phyloP scores from a whole-genome alignment of 1,140 invertebrate genomes.

The Euura saliciscinereae region DNA sequence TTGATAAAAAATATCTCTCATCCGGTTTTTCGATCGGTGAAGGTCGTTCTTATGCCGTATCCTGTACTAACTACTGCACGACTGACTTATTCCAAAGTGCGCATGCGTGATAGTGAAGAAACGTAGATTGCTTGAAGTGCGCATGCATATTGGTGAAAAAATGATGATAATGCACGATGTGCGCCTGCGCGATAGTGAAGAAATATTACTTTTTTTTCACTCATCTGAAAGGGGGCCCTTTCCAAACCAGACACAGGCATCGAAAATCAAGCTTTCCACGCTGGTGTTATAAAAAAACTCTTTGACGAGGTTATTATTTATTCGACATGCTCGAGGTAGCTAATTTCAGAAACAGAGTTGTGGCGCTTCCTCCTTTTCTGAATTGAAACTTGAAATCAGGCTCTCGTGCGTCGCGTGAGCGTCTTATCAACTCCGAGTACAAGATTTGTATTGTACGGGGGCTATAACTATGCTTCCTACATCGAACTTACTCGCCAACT shows the following conservation, averaged over 20 bases:
- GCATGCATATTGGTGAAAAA: too few species aligned
- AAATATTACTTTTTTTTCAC: neutral
- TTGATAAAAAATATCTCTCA: too few species aligned
- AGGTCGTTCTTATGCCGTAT: too few species aligned
- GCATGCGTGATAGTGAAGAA: too few species aligned
- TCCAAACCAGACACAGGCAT: too few species aligned
- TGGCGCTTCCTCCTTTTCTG: neutral
- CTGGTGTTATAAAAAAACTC: neutral
- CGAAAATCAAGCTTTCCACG: too few species aligned
- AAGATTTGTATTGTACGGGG: neutral
- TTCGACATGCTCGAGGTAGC: neutral
- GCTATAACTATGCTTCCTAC: neutral
- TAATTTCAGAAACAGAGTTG: neutral
- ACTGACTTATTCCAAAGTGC: too few species aligned
- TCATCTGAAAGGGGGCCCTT: neutral
- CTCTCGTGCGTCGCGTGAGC: neutral
- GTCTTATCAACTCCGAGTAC: neutral
- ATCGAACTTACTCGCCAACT: neutral
- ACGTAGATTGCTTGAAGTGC: too few species aligned
- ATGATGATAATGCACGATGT: too few species aligned
- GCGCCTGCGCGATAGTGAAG: too few species aligned
- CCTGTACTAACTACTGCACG: too few species aligned
- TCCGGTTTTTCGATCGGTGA: too few species aligned
- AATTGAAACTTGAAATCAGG: conserved; percentile 2
- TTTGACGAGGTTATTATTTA: neutral